Base-by-base conservation (phyloP, 2,888 invertebrate genomes). In the Anarsia innoxiella region DNA sequence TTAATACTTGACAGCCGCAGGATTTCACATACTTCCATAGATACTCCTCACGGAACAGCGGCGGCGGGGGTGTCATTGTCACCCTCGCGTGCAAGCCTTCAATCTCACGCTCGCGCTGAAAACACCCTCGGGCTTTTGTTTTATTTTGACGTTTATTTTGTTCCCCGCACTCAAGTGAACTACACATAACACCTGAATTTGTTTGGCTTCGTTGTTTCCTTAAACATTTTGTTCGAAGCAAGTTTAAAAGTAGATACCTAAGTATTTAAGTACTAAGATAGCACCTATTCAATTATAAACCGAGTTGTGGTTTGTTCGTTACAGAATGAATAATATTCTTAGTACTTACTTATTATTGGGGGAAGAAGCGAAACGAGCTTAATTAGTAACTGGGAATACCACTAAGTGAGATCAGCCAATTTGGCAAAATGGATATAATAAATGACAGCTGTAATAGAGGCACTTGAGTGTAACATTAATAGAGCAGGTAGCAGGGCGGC, bases 341-440 rank as follows among this genome's bases (percentile, higher is more conserved):
- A n/a, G n/a, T n/a, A n/a, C n/a, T n/a, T n/a, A n/a, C n/a, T n/a
- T n/a, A n/a, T n/a, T n/a, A n/a, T n/a, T n/a, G n/a, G n/a, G n/a
- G n/a, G n/a, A n/a, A n/a, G n/a, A n/a, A 26, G 23, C 26, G 3
- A 15, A 33, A 33, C 26, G 33, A 33, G 33, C 59, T 55, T 66
- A 66, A 68, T 69, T 66, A 59, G 58, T 33, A 26, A 11, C 33
- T 6, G 9, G 26, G 33, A 23, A 23, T n/a, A 26, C 33, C 33
- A 26, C 33, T 33, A 26, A 33, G 26, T 12, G 66, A 68, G 75
- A 80, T 78, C 71, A 72, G 71, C 73, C 75, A 80, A 80, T 83
- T 83, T 72, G 78, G 66, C 70, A 79, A 80, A 84, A 80, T 77
- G 82, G 78, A 78, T 82, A 82, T 82, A 82, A 82, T 73, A 82